These are phyloP conservation scores for Puffinus mauretanicus DNA, from an alignment of 2,113 vertebrate genomes.

Conservation along the genomic window DNA sequence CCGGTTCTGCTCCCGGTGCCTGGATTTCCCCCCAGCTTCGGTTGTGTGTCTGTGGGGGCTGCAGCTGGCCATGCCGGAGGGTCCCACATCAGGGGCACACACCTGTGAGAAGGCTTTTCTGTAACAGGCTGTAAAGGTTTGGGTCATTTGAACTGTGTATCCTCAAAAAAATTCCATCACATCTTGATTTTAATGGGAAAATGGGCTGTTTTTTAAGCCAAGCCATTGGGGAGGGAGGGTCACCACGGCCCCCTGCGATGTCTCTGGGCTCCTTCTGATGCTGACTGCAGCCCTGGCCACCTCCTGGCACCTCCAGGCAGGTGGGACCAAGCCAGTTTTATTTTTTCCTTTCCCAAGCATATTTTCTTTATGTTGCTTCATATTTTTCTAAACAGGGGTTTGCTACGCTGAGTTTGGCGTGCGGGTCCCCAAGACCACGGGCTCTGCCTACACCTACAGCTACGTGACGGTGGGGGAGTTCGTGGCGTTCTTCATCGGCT, in stretches of 20 bases:
- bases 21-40: not conserved
- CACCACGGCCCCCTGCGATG: rapidly evolving
- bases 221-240: not conserved
- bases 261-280: not conserved
- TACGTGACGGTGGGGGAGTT: slow-evolving; percentile 97
- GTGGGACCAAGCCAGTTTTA: not conserved
- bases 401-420: slow-evolving; percentile 98
- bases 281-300: not conserved
- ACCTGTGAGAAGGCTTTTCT: not conserved
- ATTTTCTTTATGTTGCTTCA: rapidly evolving
- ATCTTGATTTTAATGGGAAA: not conserved
- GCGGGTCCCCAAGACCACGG: slow-evolving; percentile 93
- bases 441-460: slow-evolving; percentile 98
- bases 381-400: slow-evolving; percentile 75
- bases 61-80: not conserved
- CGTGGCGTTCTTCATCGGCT: slow-evolving; percentile 96
- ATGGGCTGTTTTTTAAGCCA: not conserved
- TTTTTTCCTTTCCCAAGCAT: not conserved
- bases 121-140: not conserved
- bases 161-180: not conserved
- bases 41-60: not conserved
- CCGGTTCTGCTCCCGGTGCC: not conserved
- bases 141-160: not conserved
- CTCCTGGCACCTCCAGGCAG: not conserved
- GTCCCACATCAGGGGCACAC: not conserved